Base-by-base conservation (phyloP, 2,888 invertebrate genomes). In the Sarcophaga rosellei region DNA sequence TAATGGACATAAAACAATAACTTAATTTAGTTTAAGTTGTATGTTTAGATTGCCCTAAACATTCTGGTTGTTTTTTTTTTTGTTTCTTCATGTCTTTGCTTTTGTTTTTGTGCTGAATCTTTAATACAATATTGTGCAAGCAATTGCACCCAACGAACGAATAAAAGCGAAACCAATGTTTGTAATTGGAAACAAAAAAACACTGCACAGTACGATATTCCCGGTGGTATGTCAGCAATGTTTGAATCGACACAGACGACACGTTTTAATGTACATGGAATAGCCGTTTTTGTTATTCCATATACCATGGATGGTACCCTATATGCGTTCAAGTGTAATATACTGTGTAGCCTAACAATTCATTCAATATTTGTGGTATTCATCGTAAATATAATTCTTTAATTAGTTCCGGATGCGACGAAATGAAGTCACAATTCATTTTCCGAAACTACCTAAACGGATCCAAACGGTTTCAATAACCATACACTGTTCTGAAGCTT, bases 171-270 rank as follows among this genome's bases (percentile, higher is more conserved):
- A 45, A 85, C 63, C 61, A 78, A 1, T 70, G 66, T 53, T 57
- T 3, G 57, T 6, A 75, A 57, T 47, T 11, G 4, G 70, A 69
- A 69, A 8, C 8, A 10, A 8, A 35, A 35, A 8, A 35, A 35
- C 35, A 35, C 35, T 35, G 35, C 35, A 35, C 35, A 35, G 15
- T 53, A 75, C 57, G 63, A 81, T 87, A 88, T 88, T 89, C 90
- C 87, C 87, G 92, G 92, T 90, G 91, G 92, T 89, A 91, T 91
- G 89, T 90, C 90, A 90, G 88, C 86, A 87, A 89, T 89, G 76
- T 86, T 81, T 44, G 63, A 83, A 81, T 79, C 86, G 88, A 87
- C 88, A 88, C 84, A 87, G 86, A 81, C 81, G 86, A 87, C 88
- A 86, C 86, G 76, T 82, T 78, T 45, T 63, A 63, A 57, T 21